Percentiles rank a stretch among this genome's conserved stretches.
These are phyloP conservation scores for Neopelma chrysocephalum DNA, from an alignment of 2,797 vertebrate species.

Conservation along the genomic window DNA sequence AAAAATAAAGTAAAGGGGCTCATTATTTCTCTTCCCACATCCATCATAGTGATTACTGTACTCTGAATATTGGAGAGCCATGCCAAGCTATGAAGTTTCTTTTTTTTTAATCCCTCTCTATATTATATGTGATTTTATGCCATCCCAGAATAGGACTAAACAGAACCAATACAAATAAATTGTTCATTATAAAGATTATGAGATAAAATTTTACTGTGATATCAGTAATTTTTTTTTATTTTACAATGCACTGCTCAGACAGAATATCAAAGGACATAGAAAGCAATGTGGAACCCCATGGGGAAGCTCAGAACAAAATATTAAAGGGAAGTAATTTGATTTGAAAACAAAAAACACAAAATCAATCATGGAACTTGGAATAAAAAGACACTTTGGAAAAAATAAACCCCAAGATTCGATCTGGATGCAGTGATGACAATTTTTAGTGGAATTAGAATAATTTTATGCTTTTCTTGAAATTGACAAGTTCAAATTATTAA, in stretches of 20 bases:
- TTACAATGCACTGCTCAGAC: not conserved
- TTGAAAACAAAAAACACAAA: not conserved
- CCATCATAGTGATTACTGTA: not conserved
- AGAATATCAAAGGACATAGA: not conserved
- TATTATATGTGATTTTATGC: not conserved
- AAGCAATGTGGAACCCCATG: not conserved
- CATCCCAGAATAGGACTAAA: not conserved
- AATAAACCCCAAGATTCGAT: rapidly evolving
- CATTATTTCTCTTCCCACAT: slow-evolving; percentile 36
- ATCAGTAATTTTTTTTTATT: not conserved
- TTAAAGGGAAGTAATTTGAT: not conserved
- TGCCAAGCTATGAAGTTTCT: not conserved
- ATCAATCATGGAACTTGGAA: not conserved
- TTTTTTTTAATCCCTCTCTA: not conserved
- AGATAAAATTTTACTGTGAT: not conserved
- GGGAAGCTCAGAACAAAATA: not conserved
- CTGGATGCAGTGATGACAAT: not conserved
- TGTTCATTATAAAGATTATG: not conserved
- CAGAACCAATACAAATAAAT: not conserved
- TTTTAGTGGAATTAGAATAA: not conserved
- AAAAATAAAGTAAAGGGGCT: slow-evolving; percentile 21
- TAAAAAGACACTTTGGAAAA: not conserved
- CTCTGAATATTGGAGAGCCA: not conserved
- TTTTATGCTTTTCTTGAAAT: not conserved
- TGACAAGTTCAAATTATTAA: not conserved